A percentile compares a stretch with the other conserved stretches of the same genome.
Conservation (phyloP, 1,140 invertebrate genomes). For the Parasteatoda tepidariorum region DNA sequence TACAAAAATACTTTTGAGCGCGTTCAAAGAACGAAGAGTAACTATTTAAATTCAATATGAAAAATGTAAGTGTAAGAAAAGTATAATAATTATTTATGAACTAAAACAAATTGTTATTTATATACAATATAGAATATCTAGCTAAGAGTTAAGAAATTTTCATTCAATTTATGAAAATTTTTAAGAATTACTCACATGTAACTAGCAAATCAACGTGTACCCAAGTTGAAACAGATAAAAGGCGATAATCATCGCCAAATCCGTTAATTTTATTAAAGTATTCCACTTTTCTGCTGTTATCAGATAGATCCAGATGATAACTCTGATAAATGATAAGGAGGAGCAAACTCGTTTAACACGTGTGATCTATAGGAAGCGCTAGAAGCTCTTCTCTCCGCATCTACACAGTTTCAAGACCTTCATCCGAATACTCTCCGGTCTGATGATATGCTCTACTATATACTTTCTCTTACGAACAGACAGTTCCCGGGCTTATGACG, state of each 20-base stretch:
- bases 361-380: not conserved
- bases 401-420: constrained; percentile 1
- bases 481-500: constrained; percentile 47
- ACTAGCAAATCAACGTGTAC: constrained; percentile 35
- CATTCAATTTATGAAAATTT: too few relatives aligned
- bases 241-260: not conserved
- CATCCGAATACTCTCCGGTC: not conserved
- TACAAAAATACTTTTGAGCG: too few relatives aligned
- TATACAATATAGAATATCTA: too few relatives aligned
- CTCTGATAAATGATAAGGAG: not conserved
- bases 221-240: constrained; percentile 3
- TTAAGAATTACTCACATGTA: constrained; percentile 35
- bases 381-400: not conserved
- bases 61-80: too few relatives aligned
- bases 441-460: constrained; percentile 20
- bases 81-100: too few relatives aligned
- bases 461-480: constrained; percentile 24
- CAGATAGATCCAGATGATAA: not conserved
- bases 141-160: too few relatives aligned
- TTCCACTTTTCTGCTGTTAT: constrained; percentile 17
- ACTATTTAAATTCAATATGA: too few relatives aligned
- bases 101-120: too few relatives aligned
- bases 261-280: not conserved
- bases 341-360: constrained; percentile 19
- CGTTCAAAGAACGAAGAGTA: too few relatives aligned